Evolutionary conservation across 1,140 invertebrate species (phyloP).

Genomic region (Drosophila subpulchrella): DNA sequence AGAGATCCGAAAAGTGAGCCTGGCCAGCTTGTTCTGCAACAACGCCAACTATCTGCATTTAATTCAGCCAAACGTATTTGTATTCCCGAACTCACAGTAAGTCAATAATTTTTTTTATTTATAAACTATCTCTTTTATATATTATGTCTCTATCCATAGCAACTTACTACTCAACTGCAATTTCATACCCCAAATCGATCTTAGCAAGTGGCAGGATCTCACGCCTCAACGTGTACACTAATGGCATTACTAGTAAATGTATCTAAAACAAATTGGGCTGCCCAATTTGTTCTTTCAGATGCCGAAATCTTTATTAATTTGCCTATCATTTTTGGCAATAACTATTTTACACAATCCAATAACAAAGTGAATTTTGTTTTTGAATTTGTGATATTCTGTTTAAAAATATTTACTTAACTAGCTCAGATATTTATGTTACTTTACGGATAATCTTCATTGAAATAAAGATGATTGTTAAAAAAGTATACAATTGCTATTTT

Average conservation of each 20-base stretch:
- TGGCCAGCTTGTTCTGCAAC: conserved; percentile 94
- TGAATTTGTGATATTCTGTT: neutral
- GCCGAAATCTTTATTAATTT: neutral
- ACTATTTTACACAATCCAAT: neutral
- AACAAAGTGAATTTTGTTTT: neutral
- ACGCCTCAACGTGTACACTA: conserved; percentile 44
- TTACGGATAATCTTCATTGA: neutral
- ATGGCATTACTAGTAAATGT: neutral
- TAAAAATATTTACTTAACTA: neutral
- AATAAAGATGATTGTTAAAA: conserved; percentile 1
- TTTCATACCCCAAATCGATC: conserved; percentile 87
- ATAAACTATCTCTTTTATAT: neutral
- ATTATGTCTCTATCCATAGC: conserved; percentile 54
- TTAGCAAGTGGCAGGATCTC: conserved; percentile 87
- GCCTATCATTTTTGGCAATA: neutral
- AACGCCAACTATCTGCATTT: conserved; percentile 90
- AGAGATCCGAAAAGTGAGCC: conserved; percentile 92
- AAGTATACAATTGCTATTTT: no score
- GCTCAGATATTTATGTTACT: neutral
- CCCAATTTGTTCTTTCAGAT: conserved; percentile 22
- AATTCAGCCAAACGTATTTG: conserved; percentile 90
- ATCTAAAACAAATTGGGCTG: conserved; percentile 11
- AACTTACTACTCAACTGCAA: conserved; percentile 86
- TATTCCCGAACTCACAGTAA: conserved; percentile 81
- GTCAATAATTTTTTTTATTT: neutral